phyloP scores from a whole-genome alignment of 1,140 invertebrate genomes.

The Drosophila mayri region DNA sequence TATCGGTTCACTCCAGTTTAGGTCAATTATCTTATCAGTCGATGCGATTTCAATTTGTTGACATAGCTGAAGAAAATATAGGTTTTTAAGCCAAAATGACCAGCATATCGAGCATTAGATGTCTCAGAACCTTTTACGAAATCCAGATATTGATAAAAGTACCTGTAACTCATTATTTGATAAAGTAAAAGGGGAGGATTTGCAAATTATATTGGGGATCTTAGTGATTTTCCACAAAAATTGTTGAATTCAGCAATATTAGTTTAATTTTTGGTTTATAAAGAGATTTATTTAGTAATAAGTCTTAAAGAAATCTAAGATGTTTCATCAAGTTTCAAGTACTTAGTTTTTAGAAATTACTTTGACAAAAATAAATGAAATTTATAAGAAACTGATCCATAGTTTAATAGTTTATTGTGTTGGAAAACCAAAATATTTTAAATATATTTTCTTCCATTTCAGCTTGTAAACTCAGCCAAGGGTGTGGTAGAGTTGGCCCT shows the following conservation, averaged over 20 bases:
- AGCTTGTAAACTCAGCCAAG: slow-evolving; percentile 74
- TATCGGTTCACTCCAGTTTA: slow-evolving; percentile 22
- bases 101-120: slow-evolving; percentile 10
- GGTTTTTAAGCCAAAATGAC: slow-evolving; percentile 29
- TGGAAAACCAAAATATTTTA: not conserved
- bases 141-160: slow-evolving; percentile 22
- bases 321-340: not conserved
- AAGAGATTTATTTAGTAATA: no score
- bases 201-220: not conserved
- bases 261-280: no score
- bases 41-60: slow-evolving; percentile 45
- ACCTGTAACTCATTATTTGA: not conserved
- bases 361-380: not conserved
- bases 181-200: not conserved
- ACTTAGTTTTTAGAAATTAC: not conserved
- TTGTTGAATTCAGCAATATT: no score
- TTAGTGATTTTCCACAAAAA: not conserved
- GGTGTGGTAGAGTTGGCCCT: slow-evolving; percentile 75
- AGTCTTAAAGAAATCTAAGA: no score
- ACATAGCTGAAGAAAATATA: slow-evolving; percentile 11
- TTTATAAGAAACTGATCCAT: no score
- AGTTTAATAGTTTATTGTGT: no score
- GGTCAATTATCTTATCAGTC: slow-evolving; percentile 46
- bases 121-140: slow-evolving; percentile 6
- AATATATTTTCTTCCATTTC: slow-evolving; percentile 6